Base-by-base conservation (phyloP, 2,797 vertebrate genomes). In the Xenops minutus region DNA sequence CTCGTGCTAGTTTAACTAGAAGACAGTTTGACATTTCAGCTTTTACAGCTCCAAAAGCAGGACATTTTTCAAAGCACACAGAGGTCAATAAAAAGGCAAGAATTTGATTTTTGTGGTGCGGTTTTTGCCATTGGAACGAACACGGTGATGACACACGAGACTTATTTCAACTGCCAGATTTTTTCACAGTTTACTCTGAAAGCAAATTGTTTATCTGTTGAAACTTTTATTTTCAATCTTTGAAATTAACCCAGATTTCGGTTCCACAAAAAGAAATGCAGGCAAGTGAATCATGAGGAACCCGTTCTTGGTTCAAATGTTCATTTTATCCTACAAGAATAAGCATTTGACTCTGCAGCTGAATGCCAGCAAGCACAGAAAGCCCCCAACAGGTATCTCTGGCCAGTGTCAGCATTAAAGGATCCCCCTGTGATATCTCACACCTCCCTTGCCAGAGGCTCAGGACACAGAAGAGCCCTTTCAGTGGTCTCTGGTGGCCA, bases 401-500 rank as follows among this genome's bases (percentile, higher is more conserved):
- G 78, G 79, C 71, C 81, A 68, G 46, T 9, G 49, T 44, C 80
- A 52, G 68, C 30, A 73, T 23, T 83, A 73, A 68, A 81, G 83
- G 78, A 88, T 56, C 56, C 90, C 80, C 85, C 32, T 56, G 75
- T 63, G 84, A 82, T 51, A 13, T 6, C 85, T 37, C 85, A 54
- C 74, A 93, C 17, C 75, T 81, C 81, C 67, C 56, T 88, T 49
- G 34, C 23, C 84, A 39, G 72, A 72, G 77, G 74, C 92, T 88
- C 80, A 54, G 84, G 84, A 89, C 95, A 76, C 80, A 93, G 77
- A 92, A 91, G 82, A 85, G 51, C 58, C 92, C 63, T 93, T 94
- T 51, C 90, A 91, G 77, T 51, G 63, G 72, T 89, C 93, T 88
- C 92, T 89, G 88, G 88, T 86, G 94, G 81, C 89, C 79, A 15